phyloP scores from a whole-genome alignment of 2,797 vertebrate species.

The Siniperca scherzeri region DNA sequence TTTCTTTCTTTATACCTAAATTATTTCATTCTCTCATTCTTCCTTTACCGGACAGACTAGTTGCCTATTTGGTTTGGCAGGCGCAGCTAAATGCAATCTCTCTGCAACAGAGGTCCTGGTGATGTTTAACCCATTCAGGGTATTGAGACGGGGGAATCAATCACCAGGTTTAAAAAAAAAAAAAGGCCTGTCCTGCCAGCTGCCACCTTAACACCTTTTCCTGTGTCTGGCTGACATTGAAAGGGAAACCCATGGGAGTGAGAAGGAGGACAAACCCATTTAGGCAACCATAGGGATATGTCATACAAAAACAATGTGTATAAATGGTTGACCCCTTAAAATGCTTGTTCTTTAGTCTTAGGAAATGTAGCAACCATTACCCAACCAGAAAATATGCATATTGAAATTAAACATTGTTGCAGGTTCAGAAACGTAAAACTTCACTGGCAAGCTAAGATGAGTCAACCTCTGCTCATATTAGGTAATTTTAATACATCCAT shows the following conservation, averaged over 20 bases:
- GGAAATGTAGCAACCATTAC: slow-evolving; percentile 18
- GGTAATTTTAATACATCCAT: not conserved
- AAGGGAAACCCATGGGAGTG: slow-evolving; percentile 54
- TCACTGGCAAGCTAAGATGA: not conserved
- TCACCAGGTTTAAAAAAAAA: slow-evolving; percentile 55
- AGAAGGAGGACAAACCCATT: slow-evolving; percentile 74
- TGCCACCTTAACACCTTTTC: slow-evolving; percentile 56
- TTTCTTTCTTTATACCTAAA: slow-evolving; percentile 22
- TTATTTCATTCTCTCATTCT: slow-evolving; percentile 18
- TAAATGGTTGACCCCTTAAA: slow-evolving; percentile 53
- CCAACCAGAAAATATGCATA: not conserved
- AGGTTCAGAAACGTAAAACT: not conserved
- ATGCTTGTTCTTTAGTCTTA: slow-evolving; percentile 30
- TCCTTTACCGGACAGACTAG: slow-evolving; percentile 74
- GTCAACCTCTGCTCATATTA: not conserved
- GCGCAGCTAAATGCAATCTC: slow-evolving; percentile 81
- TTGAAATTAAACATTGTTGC: not conserved
- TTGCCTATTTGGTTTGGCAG: slow-evolving; percentile 80
- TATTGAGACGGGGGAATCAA: slow-evolving; percentile 74
- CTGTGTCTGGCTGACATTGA: slow-evolving; percentile 53
- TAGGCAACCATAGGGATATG: slow-evolving; percentile 54
- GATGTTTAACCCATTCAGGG: slow-evolving; percentile 81
- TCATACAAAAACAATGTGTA: slow-evolving; percentile 52
- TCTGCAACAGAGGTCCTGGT: slow-evolving; percentile 64
- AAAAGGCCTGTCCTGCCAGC: slow-evolving; percentile 49